Percentiles rank a stretch among this genome's conserved stretches.
Conservation (phyloP, 2,888 invertebrate species). For the Apomyelois bistriatella region DNA sequence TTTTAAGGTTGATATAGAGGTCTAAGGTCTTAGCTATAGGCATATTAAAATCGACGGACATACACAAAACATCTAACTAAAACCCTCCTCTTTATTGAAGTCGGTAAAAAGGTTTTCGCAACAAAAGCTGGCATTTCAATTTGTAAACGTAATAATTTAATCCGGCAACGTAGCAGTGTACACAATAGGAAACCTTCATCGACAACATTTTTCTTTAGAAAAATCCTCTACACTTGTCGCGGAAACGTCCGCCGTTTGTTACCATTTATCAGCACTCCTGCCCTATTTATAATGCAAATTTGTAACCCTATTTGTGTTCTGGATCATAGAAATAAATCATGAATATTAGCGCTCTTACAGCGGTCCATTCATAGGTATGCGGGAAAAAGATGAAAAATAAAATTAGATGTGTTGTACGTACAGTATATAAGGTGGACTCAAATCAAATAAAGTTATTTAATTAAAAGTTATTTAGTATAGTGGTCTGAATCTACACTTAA, state of each 20-base stretch:
- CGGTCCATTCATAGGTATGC: constrained; percentile 25
- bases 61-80: no score
- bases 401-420: neutral
- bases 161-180: neutral
- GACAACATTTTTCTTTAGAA: constrained; percentile 3
- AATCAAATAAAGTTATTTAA: no score
- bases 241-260: constrained; percentile 23
- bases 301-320: constrained; percentile 38
- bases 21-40: no score
- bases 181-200: neutral
- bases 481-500: no score
- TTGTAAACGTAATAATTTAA: constrained; percentile 3
- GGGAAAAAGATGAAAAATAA: constrained; percentile 17
- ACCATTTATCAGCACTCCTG: constrained; percentile 30
- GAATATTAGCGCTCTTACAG: constrained; percentile 34
- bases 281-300: constrained; percentile 46
- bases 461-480: no score
- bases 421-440: no score
- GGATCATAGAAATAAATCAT: constrained; percentile 45
- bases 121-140: neutral
- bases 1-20: no score
- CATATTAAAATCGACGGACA: no score
- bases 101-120: neutral
- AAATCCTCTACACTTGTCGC: constrained; percentile 16
- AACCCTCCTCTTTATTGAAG: neutral